Base-by-base conservation (phyloP, 2,797 vertebrate species). In the Cetoscarus ocellatus region DNA sequence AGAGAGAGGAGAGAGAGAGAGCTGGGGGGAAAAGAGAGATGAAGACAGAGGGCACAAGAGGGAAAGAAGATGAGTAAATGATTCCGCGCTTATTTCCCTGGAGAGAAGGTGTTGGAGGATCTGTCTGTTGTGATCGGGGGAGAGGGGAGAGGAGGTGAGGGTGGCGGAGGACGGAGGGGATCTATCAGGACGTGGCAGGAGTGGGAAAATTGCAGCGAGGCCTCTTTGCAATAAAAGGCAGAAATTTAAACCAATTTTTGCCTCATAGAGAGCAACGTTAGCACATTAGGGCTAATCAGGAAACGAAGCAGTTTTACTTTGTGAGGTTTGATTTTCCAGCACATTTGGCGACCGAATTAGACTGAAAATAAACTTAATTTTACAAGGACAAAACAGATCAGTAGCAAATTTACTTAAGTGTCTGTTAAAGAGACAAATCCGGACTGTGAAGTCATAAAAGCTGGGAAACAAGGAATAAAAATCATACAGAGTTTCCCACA, bases 51-150 rank as follows among this genome's bases (percentile, higher is more conserved):
- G 80, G 62, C 67, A 86, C 77, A 84, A 82, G 79, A 82, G 75
- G 75, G 81, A 83, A 86, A 83, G 76, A 72, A 84, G 84, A 91
- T 86, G 83, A 91, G 92, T 92, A 90, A 92, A 90, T 91, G 82
- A 92, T 89, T 90, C 83, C 52, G 19, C 79, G 82, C 79, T 92
- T 91, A 91, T 93, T 91, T 92, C 89, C 91, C 85, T 73, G 54
- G 79, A 71, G 91, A 80, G 70, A 69, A 75, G 85, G 85, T 90
- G 88, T 82, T 82, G 86, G 79, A 89, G 79, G 78, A 86, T 83
- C 74, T 89, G 90, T 90, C 90, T 86, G 86, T 75, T 86, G 90
- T 86, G 86, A 92, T 90, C 75, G 77, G 77, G 79, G 77, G 77
- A 84, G 67, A 85, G 77, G 75, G 72, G 77, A 83, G 67, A 85